Percentiles rank a stretch among this genome's conserved stretches.
Conservation (phyloP, 2,113 vertebrate species). For the Hystrix brachyura region DNA sequence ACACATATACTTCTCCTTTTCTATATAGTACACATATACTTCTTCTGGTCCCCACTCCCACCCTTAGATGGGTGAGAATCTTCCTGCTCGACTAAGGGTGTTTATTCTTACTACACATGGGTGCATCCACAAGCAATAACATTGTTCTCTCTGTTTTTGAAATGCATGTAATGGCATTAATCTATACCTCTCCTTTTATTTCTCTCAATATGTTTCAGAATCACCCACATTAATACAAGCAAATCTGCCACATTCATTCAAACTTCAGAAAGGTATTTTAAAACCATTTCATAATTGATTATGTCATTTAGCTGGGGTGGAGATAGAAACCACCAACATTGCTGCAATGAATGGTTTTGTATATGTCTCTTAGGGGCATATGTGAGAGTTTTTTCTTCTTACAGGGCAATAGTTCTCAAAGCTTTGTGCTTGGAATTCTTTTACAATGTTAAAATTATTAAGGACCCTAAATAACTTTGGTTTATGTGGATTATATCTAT, state of each 20-base stretch:
- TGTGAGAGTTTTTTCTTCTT: conserved; percentile 7
- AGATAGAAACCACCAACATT: background rate
- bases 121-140: background rate
- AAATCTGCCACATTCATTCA: conserved; percentile 41
- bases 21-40: background rate
- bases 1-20: background rate
- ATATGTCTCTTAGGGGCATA: background rate
- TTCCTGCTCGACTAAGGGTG: background rate
- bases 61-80: background rate
- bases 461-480: conserved; percentile 27
- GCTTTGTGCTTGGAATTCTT: conserved; percentile 54
- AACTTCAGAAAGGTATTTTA: conserved; percentile 20
- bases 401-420: background rate
- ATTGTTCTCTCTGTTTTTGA: background rate
- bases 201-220: conserved; percentile 3
- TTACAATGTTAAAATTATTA: conserved; percentile 50
- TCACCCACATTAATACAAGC: background rate
- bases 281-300: background rate
- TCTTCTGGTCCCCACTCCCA: background rate
- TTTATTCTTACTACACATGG: background rate
- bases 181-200: conserved; percentile 8
- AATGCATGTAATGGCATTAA: background rate
- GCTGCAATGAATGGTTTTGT: background rate
- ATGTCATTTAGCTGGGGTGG: background rate
- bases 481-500: conserved; percentile 7